phyloP scores from a whole-genome alignment of 2,113 vertebrate species.

The Ophiodon elongatus region DNA sequence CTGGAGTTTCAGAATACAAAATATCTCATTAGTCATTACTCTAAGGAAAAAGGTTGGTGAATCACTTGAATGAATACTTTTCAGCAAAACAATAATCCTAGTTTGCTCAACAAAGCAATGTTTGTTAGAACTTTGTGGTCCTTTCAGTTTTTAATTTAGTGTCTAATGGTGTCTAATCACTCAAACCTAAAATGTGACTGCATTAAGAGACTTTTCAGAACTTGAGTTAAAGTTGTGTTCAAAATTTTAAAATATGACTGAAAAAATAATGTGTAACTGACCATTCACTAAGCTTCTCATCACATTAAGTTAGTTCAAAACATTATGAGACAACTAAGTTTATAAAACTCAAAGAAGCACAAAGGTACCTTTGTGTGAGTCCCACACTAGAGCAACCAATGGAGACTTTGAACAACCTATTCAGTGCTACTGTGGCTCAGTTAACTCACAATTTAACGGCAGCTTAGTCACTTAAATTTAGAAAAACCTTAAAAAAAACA shows the following conservation, averaged over 20 bases:
- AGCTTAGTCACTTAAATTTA: background rate
- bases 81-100: background rate
- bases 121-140: background rate
- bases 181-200: background rate
- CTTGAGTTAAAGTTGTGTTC: too few relatives aligned
- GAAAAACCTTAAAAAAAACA: background rate
- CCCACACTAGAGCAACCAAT: background rate
- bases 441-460: background rate
- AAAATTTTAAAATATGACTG: too few relatives aligned
- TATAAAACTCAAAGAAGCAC: background rate
- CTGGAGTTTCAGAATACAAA: slow-evolving; percentile 14
- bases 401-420: background rate
- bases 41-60: slow-evolving; percentile 24
- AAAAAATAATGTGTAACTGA: background rate
- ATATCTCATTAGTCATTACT: slow-evolving; percentile 44
- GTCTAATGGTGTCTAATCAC: background rate
- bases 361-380: background rate
- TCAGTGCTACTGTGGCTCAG: background rate
- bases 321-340: background rate
- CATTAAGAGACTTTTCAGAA: background rate
- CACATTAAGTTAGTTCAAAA: background rate
- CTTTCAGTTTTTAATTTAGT: background rate
- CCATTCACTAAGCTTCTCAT: background rate
- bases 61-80: slow-evolving; percentile 27
- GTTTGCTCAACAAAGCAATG: background rate